Base-by-base conservation (phyloP, 2,797 vertebrate genomes). In the Tragopan temminckii region DNA sequence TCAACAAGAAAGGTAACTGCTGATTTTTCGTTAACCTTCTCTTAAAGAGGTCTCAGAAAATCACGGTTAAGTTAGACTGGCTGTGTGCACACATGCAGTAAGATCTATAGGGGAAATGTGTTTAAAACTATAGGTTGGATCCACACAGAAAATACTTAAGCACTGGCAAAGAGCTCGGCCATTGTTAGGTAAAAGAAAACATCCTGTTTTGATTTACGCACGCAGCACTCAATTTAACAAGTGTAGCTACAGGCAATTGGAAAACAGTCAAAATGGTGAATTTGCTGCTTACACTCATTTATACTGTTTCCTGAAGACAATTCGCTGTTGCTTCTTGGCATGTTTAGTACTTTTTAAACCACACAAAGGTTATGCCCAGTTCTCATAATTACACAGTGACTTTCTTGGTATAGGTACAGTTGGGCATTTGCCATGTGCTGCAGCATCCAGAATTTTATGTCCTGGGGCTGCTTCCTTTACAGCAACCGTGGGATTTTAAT, bases 231-330 rank as follows among this genome's bases (percentile, higher is more conserved):
- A 25, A 84, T 91, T 96, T 89, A 95, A 94, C 96, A 96, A 96
- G 94, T 76, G 84, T 91, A 87, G 94, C 97, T 91, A 93, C 86
- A 53, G 97, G 95, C 94, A 40, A 94, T 82, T 95, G 97, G 95
- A 96, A 91, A 95, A 88, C 90, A 95, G 95, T 97, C 96, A 91
- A 71, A 95, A 84, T 90, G 92, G 94, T 91, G 90, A 89, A 94
- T 93, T 78, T 75, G 71, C 81, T 63, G 85, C 85, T 93, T 70
- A 20, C 76, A 19, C 83, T 92, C 83, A 88, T 94, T 95, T 80
- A 84, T 85, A 69, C 63, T 19, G 48, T 77, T 90, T 94, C 89
- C 84, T 42, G 45, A 69, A 95, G 90, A 97, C 95, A 93, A 71
- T 80, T 88, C 77, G 86, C 88, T 91, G 83, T 17, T 80, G 70